A percentile compares a stretch with the other conserved stretches of the same genome.
Evolutionary conservation across 2,888 invertebrate genomes (phyloP).

Genomic region (Neria commutata): DNA sequence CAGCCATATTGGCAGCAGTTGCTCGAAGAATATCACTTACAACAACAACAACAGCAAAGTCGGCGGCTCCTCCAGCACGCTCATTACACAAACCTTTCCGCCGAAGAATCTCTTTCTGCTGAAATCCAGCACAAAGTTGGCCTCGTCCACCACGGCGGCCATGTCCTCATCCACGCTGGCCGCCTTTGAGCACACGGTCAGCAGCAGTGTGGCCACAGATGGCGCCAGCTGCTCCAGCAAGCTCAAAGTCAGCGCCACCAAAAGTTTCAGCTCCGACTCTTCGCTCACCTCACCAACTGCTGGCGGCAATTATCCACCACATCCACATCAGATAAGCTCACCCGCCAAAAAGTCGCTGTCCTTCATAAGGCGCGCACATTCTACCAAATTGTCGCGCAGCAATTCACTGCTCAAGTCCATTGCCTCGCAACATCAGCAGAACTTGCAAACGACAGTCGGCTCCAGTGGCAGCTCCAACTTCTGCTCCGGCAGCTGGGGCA

Average conservation of each 20-base stretch:
- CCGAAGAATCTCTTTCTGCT: conserved; percentile 61
- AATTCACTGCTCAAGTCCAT: conserved; percentile 69
- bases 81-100: conserved; percentile 59
- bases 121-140: conserved; percentile 51
- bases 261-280: conserved; percentile 39
- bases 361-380: conserved; percentile 74
- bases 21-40: conserved; percentile 16
- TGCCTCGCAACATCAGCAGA: conserved; percentile 56
- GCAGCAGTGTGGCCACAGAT: neutral
- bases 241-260: conserved; percentile 32
- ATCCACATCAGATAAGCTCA: conserved; percentile 60
- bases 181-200: neutral
- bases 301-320: conserved; percentile 52
- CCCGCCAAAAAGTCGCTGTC: conserved; percentile 67
- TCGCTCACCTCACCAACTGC: conserved; percentile 47
- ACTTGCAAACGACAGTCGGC: conserved; percentile 40
- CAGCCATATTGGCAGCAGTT: conserved; percentile 37
- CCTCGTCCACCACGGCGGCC: conserved; percentile 17
- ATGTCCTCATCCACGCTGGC: neutral
- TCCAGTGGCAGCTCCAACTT: neutral
- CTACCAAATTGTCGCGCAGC: conserved; percentile 74
- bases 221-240: neutral
- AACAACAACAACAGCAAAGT: conserved; percentile 31
- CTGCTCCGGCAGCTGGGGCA: conserved; percentile 52
- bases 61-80: conserved; percentile 41